These are phyloP conservation scores for Hypanus sabinus DNA, from an alignment of 2,113 vertebrate genomes.

Conservation along the genomic window DNA sequence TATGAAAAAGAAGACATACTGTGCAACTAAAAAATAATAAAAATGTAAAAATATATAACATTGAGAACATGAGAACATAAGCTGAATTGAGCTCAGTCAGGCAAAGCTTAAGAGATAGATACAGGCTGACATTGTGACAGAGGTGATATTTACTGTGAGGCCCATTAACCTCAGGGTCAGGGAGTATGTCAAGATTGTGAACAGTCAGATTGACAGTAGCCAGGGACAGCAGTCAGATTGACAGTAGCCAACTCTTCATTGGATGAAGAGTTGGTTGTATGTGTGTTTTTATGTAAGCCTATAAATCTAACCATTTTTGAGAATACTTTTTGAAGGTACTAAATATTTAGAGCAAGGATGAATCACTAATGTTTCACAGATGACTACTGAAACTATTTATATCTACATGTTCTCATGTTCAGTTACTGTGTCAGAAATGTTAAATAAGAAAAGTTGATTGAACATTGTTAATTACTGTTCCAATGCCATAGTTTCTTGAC, in stretches of 20 bases:
- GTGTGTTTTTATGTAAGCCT: too few relatives aligned
- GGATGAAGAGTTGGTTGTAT: not conserved
- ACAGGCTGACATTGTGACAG: too few relatives aligned
- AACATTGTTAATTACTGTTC: not conserved
- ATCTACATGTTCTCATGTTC: not conserved
- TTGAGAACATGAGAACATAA: not conserved
- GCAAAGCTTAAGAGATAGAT: not conserved
- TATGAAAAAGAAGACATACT: too few relatives aligned
- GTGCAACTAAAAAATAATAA: too few relatives aligned
- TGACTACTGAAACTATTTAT: not conserved
- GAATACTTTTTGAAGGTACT: not conserved
- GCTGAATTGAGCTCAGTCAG: not conserved
- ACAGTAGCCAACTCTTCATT: not conserved
- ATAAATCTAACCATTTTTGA: not conserved
- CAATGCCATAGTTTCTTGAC: not conserved
- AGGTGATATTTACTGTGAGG: not conserved
- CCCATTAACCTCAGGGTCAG: not conserved
- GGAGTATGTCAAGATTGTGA: not conserved
- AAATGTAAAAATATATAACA: too few relatives aligned
- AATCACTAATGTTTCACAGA: not conserved
- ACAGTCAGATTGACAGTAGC: not conserved
- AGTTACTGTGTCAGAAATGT: not conserved
- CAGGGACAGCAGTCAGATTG: not conserved
- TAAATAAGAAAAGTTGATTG: not conserved
- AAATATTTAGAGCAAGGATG: not conserved